These are phyloP conservation scores for Avahi laniger DNA, from an alignment of 2,797 vertebrate species.

Conservation along the genomic window DNA sequence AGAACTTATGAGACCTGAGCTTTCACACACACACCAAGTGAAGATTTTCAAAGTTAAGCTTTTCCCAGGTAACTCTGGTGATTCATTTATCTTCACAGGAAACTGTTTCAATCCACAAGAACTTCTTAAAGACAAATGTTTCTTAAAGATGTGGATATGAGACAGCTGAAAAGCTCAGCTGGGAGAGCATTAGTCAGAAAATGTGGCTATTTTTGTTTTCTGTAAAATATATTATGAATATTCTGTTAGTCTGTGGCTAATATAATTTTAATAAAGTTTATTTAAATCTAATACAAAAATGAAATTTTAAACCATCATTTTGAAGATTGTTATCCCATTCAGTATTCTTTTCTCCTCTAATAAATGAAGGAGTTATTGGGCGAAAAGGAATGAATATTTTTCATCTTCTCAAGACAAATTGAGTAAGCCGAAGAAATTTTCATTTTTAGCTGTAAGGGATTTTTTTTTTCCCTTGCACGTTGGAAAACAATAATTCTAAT, in stretches of 20 bases:
- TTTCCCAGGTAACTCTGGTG: conserved; percentile 80
- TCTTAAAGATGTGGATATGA: conserved; percentile 71
- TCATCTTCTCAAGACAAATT: background rate
- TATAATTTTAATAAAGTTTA: conserved; percentile 88
- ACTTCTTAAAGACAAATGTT: conserved; percentile 74
- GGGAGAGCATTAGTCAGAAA: background rate
- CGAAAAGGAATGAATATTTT: background rate
- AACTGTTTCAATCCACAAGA: conserved; percentile 82
- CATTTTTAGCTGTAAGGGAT: background rate
- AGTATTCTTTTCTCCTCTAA: background rate
- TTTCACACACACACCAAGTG: background rate
- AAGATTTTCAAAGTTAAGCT: conserved; percentile 64
- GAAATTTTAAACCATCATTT: conserved; percentile 68
- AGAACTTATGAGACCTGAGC: conserved; percentile 55
- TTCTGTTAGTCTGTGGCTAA: conserved; percentile 90
- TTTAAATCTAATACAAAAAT: conserved; percentile 84
- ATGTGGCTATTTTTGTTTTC: conserved; percentile 78
- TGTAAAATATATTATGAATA: conserved; percentile 78
- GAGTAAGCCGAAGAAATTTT: background rate
- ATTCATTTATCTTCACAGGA: conserved; percentile 88
- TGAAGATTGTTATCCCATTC: background rate
- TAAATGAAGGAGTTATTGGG: background rate
- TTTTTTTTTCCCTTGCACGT: background rate
- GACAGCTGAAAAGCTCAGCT: background rate
- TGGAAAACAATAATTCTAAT: background rate